These are phyloP conservation scores for Grammomys surdaster DNA, from an alignment of 2,113 vertebrate species.

Conservation along the genomic window DNA sequence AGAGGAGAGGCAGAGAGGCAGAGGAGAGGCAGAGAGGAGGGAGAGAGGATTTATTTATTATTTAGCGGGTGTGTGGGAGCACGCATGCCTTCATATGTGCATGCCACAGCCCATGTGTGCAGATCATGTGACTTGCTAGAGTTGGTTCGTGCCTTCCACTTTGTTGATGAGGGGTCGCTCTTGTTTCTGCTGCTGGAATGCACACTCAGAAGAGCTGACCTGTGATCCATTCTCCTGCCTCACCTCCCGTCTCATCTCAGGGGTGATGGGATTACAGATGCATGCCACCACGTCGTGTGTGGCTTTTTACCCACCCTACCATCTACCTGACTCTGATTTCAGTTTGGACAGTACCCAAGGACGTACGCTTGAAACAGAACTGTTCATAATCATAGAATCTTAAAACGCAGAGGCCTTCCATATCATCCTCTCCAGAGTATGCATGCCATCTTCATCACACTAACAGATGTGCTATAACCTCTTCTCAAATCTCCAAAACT, in stretches of 20 bases:
- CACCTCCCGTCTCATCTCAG: neutral
- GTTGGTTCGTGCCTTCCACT: neutral
- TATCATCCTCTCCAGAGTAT: neutral
- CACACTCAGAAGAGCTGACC: neutral
- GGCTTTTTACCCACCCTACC: neutral
- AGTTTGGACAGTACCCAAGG: neutral
- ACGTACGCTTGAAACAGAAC: neutral
- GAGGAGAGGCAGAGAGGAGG: too few relatives aligned
- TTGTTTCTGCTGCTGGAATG: neutral
- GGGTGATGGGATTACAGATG: neutral
- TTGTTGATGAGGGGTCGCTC: neutral
- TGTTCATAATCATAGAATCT: neutral
- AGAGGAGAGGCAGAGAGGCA: neutral
- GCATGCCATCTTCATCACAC: neutral
- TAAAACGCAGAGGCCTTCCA: neutral
- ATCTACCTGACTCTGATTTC: neutral
- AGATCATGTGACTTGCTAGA: neutral
- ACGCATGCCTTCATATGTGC: neutral
- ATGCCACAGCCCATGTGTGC: neutral
- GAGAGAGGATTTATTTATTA: too few relatives aligned
- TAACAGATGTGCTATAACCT: slow-evolving; percentile 16
- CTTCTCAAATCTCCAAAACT: neutral
- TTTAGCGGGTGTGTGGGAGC: neutral
- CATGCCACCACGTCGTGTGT: neutral
- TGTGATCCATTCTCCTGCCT: neutral